Conservation (phyloP, 2,797 vertebrate species). For the Esox masquinongy region DNA sequence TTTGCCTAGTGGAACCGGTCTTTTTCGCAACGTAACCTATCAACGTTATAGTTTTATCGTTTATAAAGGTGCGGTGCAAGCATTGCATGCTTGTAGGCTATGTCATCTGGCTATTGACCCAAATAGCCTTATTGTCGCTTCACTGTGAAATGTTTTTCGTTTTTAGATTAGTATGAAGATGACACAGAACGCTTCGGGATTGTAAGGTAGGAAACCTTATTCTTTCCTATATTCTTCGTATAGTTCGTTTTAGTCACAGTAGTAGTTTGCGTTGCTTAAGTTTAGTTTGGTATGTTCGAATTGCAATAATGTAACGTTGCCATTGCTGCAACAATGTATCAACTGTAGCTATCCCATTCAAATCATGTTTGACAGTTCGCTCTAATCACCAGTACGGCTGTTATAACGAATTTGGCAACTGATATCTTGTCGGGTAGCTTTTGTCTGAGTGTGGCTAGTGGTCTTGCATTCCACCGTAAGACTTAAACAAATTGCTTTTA, state of each 20-base stretch:
- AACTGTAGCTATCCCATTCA: not conserved
- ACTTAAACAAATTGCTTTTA: conserved; percentile 16
- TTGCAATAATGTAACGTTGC: conserved; percentile 1
- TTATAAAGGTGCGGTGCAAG: not conserved
- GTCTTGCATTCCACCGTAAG: not conserved
- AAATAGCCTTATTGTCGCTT: conserved; percentile 4
- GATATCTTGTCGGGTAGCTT: not conserved
- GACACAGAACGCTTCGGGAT: conserved; percentile 41
- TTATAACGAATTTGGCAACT: not conserved
- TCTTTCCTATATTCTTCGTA: conserved; percentile 21
- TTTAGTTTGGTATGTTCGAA: not conserved
- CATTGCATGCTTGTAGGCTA: not conserved
- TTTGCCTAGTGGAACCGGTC: not conserved
- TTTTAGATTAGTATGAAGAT: conserved; percentile 68
- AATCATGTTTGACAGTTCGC: conserved; percentile 11
- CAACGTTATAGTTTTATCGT: not conserved
- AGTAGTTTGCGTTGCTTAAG: not conserved
- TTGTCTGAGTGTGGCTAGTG: not conserved
- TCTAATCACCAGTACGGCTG: not conserved
- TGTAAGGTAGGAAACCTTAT: conserved; percentile 58
- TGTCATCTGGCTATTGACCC: conserved; percentile 4
- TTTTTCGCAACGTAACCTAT: not conserved
- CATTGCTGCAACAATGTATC: not conserved
- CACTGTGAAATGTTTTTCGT: conserved; percentile 30
- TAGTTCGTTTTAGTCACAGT: not conserved